Evolutionary conservation across 2,888 invertebrate species (phyloP).

Genomic region (Incurvaria masculella): DNA sequence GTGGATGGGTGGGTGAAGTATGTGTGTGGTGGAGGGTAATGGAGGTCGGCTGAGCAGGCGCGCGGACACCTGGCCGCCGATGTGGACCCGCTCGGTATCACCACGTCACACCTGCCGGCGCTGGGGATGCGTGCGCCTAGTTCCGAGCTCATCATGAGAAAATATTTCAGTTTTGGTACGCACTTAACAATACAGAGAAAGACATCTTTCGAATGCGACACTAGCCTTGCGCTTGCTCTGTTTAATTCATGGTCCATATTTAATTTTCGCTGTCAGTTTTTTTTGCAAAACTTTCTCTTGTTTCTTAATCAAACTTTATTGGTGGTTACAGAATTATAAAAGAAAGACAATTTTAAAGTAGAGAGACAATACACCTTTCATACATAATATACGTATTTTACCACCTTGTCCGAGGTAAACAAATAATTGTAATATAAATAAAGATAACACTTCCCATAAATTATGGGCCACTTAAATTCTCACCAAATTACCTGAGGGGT

Average conservation of each 20-base stretch:
- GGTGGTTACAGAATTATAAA: background rate
- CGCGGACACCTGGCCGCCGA: slow-evolving; percentile 92
- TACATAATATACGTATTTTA: too few species aligned
- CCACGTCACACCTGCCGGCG: slow-evolving; percentile 62
- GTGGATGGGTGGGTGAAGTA: background rate
- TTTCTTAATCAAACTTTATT: background rate
- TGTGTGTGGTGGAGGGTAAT: background rate
- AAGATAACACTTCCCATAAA: too few species aligned
- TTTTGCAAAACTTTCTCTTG: too few species aligned
- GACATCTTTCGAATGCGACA: background rate
- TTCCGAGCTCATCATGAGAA: slow-evolving; percentile 58
- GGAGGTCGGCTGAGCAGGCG: slow-evolving; percentile 58
- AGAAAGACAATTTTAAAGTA: too few species aligned
- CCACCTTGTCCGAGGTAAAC: too few species aligned
- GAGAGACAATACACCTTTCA: too few species aligned
- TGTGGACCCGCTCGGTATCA: slow-evolving; percentile 92
- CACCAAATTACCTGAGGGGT: too few species aligned
- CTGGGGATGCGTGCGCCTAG: slow-evolving; percentile 49
- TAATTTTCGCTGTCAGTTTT: background rate
- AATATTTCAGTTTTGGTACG: slow-evolving; percentile 57
- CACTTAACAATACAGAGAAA: slow-evolving; percentile 8
- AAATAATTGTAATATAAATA: too few species aligned
- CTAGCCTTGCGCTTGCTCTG: background rate
- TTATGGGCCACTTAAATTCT: too few species aligned
- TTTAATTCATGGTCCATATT: background rate